These are phyloP conservation scores for Atta texana DNA, from an alignment of 1,140 invertebrate species.

Conservation along the genomic window DNA sequence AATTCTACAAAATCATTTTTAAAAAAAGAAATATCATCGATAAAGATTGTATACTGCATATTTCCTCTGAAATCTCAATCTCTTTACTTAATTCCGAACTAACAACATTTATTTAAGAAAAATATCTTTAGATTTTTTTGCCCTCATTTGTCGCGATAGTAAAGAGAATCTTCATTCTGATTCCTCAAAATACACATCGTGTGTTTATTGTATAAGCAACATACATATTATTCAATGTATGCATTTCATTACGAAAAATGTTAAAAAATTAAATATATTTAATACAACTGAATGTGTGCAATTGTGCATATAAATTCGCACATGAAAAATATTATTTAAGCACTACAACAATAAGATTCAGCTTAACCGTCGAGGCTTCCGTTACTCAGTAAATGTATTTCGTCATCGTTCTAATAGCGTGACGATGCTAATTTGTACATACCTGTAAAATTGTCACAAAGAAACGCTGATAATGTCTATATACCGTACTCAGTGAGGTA, in stretches of 20 bases:
- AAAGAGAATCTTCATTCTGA: neutral
- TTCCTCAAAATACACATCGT: neutral
- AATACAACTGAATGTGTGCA: too few species aligned
- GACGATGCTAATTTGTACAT: neutral
- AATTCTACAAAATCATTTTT: neutral
- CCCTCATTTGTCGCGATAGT: neutral
- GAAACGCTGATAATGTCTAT: neutral
- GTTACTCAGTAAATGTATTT: neutral
- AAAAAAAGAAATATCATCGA: neutral
- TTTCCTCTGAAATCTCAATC: neutral
- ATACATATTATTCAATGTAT: neutral
- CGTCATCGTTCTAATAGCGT: neutral
- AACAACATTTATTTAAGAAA: neutral
- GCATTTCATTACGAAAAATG: neutral
- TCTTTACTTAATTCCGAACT: neutral
- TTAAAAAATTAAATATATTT: neutral
- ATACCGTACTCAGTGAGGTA: too few species aligned
- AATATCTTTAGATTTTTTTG: neutral
- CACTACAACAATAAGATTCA: too few species aligned
- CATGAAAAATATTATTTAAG: too few species aligned
- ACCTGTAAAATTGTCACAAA: neutral
- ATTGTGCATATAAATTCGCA: too few species aligned
- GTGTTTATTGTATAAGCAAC: neutral
- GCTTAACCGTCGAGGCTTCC: too few species aligned
- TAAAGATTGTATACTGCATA: neutral